These are phyloP conservation scores for Erpetoichthys calabaricus DNA, from an alignment of 2,797 vertebrate species.

Conservation along the genomic window DNA sequence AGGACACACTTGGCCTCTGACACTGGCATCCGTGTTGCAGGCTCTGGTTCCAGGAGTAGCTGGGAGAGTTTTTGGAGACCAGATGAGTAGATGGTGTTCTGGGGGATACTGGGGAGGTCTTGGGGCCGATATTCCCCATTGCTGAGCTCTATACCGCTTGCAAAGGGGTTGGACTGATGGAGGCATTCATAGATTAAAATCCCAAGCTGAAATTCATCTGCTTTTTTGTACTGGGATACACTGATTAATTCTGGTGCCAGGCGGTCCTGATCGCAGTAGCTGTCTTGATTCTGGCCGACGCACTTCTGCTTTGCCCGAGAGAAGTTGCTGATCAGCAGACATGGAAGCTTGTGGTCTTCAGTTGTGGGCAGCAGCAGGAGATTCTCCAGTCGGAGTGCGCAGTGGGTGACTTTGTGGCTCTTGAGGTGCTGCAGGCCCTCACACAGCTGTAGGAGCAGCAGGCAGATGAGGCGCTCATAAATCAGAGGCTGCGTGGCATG, in stretches of 20 bases:
- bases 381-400: conserved; percentile 36
- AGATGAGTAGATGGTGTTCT: conserved; percentile 30
- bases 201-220: conserved; percentile 39
- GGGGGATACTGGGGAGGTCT: conserved; percentile 9
- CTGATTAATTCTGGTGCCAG: conserved; percentile 4
- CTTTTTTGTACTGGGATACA: conserved; percentile 4
- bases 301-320: conserved; percentile 15
- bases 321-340: conserved; percentile 43
- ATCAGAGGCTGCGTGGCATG: conserved; percentile 24
- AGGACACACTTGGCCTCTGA: conserved; percentile 34
- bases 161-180: conserved; percentile 17
- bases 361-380: conserved; percentile 39
- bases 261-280: neutral
- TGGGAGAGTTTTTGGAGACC: conserved; percentile 41
- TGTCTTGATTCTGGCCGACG: neutral
- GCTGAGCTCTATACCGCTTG: conserved; percentile 5
- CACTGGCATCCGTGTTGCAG: conserved; percentile 17
- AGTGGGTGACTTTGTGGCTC: conserved; percentile 14
- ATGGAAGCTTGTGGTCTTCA: conserved; percentile 19
- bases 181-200: conserved; percentile 45
- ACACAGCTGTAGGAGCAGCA: conserved; percentile 60
- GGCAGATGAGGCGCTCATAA: conserved; percentile 44
- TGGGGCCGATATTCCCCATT: conserved; percentile 7
- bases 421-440: conserved; percentile 44
- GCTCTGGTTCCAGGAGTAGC: conserved; percentile 33